These are phyloP conservation scores for Leucoma salicis DNA, from an alignment of 2,888 invertebrate genomes.

Conservation along the genomic window DNA sequence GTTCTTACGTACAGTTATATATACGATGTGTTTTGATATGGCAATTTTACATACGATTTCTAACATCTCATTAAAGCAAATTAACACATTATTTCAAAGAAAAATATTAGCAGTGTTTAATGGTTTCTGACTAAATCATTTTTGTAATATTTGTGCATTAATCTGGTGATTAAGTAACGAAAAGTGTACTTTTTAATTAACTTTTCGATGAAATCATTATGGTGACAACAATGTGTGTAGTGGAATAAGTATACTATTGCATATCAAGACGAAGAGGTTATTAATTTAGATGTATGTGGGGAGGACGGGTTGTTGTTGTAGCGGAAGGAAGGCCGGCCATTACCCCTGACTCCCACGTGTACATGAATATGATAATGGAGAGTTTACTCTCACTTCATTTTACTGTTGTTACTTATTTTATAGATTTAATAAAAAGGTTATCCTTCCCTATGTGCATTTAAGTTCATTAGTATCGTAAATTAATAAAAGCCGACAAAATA, in stretches of 20 bases:
- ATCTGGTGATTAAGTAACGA: background rate
- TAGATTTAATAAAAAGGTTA: background rate
- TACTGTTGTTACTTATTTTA: background rate
- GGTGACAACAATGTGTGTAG: background rate
- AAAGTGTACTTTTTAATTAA: background rate
- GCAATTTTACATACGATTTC: conserved; percentile 9
- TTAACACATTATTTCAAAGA: background rate
- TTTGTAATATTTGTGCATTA: background rate
- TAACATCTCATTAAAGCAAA: background rate
- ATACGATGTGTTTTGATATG: conserved; percentile 22
- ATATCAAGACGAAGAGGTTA: background rate
- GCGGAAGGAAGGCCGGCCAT: conserved; percentile 68
- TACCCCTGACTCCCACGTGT: conserved; percentile 40
- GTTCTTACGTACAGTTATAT: conserved; percentile 35
- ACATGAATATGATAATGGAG: conserved; percentile 26
- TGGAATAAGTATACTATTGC: background rate
- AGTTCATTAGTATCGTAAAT: too few species aligned
- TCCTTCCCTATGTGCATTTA: too few species aligned
- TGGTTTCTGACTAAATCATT: background rate
- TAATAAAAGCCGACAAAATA: too few species aligned
- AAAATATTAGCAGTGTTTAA: background rate
- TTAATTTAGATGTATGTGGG: conserved; percentile 29
- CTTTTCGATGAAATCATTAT: background rate
- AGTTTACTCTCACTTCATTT: conserved; percentile 40
- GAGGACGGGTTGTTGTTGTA: conserved; percentile 47